These are phyloP conservation scores for Drosophila limbata DNA, from an alignment of 2,888 invertebrate species.

Conservation along the genomic window DNA sequence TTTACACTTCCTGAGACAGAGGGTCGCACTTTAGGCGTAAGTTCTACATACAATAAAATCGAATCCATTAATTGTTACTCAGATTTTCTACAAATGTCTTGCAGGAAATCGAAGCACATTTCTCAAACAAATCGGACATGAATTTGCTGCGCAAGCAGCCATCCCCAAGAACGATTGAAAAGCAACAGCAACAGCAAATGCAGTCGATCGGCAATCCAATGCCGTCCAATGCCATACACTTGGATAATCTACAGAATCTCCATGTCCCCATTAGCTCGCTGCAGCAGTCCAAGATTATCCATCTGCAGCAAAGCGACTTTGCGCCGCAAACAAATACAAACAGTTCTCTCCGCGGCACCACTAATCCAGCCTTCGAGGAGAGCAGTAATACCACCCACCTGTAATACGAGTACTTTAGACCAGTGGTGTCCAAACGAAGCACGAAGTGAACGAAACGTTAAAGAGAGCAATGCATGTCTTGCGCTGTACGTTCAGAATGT, in stretches of 20 bases:
- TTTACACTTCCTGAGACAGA: constrained; percentile 93
- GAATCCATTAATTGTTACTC: neutral
- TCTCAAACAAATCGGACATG: constrained; percentile 81
- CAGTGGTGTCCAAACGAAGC: no score
- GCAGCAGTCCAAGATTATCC: constrained; percentile 78
- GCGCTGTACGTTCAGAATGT: no score
- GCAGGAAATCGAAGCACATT: constrained; percentile 84
- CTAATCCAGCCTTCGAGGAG: constrained; percentile 80
- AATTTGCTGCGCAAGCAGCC: constrained; percentile 74
- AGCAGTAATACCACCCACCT: constrained; percentile 81
- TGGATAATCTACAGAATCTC: constrained; percentile 75
- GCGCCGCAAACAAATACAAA: constrained; percentile 39
- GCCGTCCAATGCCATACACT: constrained; percentile 49
- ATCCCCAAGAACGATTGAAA: constrained; percentile 26
- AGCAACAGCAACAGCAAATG: constrained; percentile 48
- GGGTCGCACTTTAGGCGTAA: constrained; percentile 88
- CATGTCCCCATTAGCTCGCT: constrained; percentile 74
- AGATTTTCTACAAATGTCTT: neutral
- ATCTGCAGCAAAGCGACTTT: constrained; percentile 82
- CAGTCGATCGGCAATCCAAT: constrained; percentile 7
- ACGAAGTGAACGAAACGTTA: no score
- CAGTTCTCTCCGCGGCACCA: constrained; percentile 27
- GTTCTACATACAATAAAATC: constrained; percentile 33
- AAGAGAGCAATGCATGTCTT: no score
- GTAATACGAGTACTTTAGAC: constrained; percentile 38